phyloP scores from a whole-genome alignment of 1,140 invertebrate genomes.

The Brachionus angularis region DNA sequence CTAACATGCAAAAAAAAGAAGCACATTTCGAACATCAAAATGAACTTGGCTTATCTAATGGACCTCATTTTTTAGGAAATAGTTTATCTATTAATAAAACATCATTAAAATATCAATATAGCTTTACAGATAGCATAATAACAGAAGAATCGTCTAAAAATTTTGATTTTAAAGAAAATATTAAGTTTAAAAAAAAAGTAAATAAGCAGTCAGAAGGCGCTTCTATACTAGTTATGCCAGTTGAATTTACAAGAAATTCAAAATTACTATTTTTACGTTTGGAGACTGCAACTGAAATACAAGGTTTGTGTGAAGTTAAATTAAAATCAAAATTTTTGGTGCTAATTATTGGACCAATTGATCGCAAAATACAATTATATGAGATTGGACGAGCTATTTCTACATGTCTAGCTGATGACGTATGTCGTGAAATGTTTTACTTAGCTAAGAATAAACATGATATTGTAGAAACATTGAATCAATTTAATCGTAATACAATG shows the following conservation, averaged over 20 bases:
- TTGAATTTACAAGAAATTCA: slow-evolving; percentile 49
- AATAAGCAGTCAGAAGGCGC: slow-evolving; percentile 53
- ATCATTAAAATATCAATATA: background rate
- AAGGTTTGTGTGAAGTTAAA: slow-evolving; percentile 54
- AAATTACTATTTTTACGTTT: slow-evolving; percentile 52
- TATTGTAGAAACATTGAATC: slow-evolving; percentile 55
- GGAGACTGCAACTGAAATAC: slow-evolving; percentile 47
- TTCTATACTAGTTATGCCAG: slow-evolving; percentile 54
- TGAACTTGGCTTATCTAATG: background rate
- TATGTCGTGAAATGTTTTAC: slow-evolving; percentile 31
- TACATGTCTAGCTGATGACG: slow-evolving; percentile 53
- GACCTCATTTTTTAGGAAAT: background rate
- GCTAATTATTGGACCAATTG: slow-evolving; percentile 50
- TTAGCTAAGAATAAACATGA: slow-evolving; percentile 45
- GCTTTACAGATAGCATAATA: background rate
- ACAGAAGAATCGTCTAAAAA: background rate
- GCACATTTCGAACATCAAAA: too few relatives aligned
- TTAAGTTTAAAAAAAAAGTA: slow-evolving; percentile 49
- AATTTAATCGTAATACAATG: slow-evolving; percentile 54
- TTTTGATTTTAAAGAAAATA: background rate
- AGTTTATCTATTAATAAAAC: background rate
- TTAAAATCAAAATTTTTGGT: slow-evolving; percentile 54
- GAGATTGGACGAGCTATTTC: slow-evolving; percentile 55
- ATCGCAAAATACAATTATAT: slow-evolving; percentile 18
- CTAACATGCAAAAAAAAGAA: background rate